phyloP scores from a whole-genome alignment of 2,113 vertebrate species.

The Brevimyrus niger region DNA sequence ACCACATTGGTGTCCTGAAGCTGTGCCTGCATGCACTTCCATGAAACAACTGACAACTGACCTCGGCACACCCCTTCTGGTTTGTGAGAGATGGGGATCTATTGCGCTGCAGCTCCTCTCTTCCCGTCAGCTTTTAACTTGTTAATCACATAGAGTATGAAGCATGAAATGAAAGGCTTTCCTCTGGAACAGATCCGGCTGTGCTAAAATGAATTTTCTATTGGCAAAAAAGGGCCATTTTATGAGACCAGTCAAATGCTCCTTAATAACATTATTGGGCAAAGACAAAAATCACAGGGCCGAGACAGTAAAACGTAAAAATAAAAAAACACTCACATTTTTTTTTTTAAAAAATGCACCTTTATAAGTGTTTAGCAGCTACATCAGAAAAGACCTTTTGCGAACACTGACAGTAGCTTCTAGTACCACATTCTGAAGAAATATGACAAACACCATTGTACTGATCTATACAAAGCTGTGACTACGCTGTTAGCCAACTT shows the following conservation, averaged over 20 bases:
- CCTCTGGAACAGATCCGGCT: constrained; percentile 50
- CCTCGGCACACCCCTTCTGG: constrained; percentile 8
- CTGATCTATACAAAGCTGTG: background rate
- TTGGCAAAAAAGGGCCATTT: constrained; percentile 47
- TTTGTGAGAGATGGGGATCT: constrained; percentile 45
- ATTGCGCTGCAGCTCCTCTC: constrained; percentile 49
- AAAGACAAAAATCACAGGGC: background rate
- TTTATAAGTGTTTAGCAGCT: background rate
- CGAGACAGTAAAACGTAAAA: background rate
- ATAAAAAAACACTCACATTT: background rate
- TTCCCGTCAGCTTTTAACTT: constrained; percentile 59
- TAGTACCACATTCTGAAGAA: background rate
- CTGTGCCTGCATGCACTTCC: background rate
- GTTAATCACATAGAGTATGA: constrained; percentile 67
- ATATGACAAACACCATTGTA: background rate
- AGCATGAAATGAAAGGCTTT: constrained; percentile 69
- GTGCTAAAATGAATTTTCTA: constrained; percentile 57
- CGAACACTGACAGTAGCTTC: background rate
- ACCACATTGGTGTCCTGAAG: background rate
- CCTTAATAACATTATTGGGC: constrained; percentile 29
- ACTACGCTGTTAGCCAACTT: background rate
- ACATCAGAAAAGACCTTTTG: background rate
- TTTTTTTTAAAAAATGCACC: background rate
- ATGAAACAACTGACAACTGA: constrained; percentile 11
- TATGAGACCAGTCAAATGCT: constrained; percentile 51